Evolutionary conservation across 2,113 vertebrate species (phyloP).

Genomic region (Deroptyus accipitrinus): DNA sequence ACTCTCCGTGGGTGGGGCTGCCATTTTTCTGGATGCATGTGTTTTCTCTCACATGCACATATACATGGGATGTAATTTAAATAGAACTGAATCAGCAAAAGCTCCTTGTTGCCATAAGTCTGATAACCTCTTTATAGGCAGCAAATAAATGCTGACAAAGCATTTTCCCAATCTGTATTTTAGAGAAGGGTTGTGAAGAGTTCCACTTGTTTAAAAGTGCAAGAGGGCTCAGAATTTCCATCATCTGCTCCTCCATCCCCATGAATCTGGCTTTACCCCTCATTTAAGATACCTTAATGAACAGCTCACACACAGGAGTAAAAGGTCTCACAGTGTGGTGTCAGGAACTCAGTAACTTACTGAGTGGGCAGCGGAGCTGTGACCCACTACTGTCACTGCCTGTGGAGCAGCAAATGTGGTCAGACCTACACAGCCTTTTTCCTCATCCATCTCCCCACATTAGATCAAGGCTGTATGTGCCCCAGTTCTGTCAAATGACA

Average conservation of each 20-base stretch:
- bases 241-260: neutral
- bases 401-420: rapidly evolving
- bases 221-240: neutral
- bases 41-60: neutral
- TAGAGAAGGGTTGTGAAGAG: neutral
- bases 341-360: neutral
- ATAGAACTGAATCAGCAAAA: neutral
- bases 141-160: neutral
- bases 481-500: neutral
- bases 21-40: neutral
- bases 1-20: neutral
- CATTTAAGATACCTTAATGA: neutral
- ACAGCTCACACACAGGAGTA: neutral
- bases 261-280: neutral
- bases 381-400: neutral
- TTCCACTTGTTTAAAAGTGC: neutral
- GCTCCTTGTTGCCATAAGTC: neutral
- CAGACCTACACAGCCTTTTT: neutral
- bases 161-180: neutral
- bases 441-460: neutral
- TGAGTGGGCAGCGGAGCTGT: neutral
- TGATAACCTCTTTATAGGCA: neutral
- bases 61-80: neutral
- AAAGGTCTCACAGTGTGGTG: neutral
- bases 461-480: neutral